Conservation (phyloP, 92 coral and sea anemone species). For the Palythoa grandis region DNA sequence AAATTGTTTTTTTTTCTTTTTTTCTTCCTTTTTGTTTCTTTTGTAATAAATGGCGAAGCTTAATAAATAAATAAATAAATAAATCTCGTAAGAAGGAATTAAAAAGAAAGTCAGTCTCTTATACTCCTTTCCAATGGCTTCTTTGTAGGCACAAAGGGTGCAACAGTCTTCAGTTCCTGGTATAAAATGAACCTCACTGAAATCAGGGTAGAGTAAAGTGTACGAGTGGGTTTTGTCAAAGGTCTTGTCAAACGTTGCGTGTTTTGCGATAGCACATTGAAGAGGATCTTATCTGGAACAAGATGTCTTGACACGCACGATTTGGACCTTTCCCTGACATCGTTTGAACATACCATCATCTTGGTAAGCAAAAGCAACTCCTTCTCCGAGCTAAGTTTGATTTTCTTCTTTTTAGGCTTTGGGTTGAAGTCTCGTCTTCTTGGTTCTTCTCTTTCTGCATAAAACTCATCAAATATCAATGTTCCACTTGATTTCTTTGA, state of each 20-base stretch:
- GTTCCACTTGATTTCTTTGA: constrained; percentile 14
- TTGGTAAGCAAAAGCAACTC: constrained; percentile 28
- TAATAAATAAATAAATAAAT: too few species aligned
- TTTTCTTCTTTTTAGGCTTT: constrained; percentile 32
- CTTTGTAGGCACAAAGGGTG: constrained; percentile 50
- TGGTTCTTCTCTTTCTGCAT: constrained; percentile 46
- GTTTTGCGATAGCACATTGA: constrained; percentile 50
- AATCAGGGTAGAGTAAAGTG: constrained; percentile 42
- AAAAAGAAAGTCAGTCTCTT: constrained; percentile 55
- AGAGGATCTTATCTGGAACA: constrained; percentile 41
- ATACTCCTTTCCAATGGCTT: constrained; percentile 63
- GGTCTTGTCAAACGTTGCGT: constrained; percentile 52
- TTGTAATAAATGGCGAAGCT: too few species aligned
- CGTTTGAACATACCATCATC: constrained; percentile 43
- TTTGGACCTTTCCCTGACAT: constrained; percentile 53
- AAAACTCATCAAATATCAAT: constrained; percentile 56
- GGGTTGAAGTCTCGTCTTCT: constrained; percentile 48
- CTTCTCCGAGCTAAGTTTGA: background rate
- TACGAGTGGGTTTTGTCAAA: constrained; percentile 50
- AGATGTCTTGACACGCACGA: constrained; percentile 28
- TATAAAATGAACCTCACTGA: constrained; percentile 34
- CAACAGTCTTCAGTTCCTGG: constrained; percentile 38
- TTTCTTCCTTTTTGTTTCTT: too few species aligned
- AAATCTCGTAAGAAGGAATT: constrained; percentile 48
- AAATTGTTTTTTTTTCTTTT: too few species aligned